Evolutionary conservation across 2,797 vertebrate species (phyloP).

Genomic region (Mallotus villosus): DNA sequence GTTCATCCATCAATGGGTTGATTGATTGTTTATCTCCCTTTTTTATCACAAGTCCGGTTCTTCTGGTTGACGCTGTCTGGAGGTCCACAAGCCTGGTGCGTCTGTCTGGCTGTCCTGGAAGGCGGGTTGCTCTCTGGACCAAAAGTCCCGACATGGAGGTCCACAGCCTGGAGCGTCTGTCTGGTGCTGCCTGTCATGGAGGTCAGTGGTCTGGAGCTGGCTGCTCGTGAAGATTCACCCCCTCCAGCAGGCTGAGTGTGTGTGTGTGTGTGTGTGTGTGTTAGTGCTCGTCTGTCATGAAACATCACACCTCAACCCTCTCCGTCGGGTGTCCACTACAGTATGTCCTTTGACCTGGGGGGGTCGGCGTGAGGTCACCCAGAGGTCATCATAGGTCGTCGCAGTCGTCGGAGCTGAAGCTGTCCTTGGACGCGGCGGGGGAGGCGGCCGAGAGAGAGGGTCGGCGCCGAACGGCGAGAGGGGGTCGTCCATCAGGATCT

Average conservation of each 20-base stretch:
- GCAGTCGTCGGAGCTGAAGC: conserved; percentile 88
- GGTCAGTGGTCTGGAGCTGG: no score
- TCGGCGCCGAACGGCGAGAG: conserved; percentile 88
- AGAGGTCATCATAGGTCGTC: conserved; percentile 81
- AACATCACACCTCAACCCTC: not conserved
- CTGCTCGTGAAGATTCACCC: no score
- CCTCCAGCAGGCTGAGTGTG: not conserved
- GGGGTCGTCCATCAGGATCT: conserved; percentile 86
- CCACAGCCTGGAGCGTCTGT: not conserved
- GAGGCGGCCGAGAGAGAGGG: conserved; percentile 89
- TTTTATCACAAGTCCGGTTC: conserved; percentile 61
- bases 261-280: conserved; percentile 1
- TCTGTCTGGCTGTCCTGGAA: conserved; percentile 51
- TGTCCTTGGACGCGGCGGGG: conserved; percentile 87
- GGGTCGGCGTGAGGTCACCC: not conserved
- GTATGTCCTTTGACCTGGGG: not conserved
- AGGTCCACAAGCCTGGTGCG: conserved; percentile 56
- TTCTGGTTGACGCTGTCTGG: conserved; percentile 28
- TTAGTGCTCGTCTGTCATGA: not conserved
- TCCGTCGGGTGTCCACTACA: not conserved
- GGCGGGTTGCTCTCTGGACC: conserved; percentile 25
- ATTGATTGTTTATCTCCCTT: conserved; percentile 63
- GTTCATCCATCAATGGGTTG: not conserved
- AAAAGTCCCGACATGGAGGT: conserved; percentile 21
- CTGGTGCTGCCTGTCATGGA: not conserved